These are phyloP conservation scores for Lindbergichthys nudifrons DNA, from an alignment of 2,797 vertebrate species.

Conservation along the genomic window DNA sequence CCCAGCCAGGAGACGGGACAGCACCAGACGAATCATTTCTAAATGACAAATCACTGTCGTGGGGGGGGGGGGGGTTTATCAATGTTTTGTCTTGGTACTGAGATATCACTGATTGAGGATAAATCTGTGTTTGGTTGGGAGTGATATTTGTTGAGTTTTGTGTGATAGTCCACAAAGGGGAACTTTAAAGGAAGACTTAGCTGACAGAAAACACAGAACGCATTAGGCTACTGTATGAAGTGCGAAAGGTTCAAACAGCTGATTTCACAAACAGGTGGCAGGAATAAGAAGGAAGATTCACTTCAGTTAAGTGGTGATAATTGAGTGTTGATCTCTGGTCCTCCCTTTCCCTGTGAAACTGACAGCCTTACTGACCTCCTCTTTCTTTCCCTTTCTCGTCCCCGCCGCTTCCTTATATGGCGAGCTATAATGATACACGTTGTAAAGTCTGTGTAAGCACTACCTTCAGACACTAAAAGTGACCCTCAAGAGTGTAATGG, in stretches of 20 bases:
- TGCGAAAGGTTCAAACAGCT: conserved; percentile 27
- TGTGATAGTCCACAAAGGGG: conserved; percentile 22
- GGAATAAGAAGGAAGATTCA: conserved; percentile 38
- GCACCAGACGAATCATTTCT: conserved; percentile 73
- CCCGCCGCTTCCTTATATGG: conserved; percentile 88
- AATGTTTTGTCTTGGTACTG: conserved; percentile 48
- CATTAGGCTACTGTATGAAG: conserved; percentile 15
- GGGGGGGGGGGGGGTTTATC: conserved; percentile 47
- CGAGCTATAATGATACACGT: conserved; percentile 91
- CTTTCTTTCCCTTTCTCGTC: conserved; percentile 84
- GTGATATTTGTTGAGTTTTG: conserved; percentile 31
- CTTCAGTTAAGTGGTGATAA: conserved; percentile 81
- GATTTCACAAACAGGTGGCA: conserved; percentile 55
- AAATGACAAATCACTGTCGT: conserved; percentile 78
- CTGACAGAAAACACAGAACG: conserved; percentile 17
- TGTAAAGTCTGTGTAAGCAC: conserved; percentile 91
- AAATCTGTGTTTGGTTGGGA: conserved; percentile 47
- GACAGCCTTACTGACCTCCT: conserved; percentile 79
- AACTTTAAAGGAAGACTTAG: conserved; percentile 29
- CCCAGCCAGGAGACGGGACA: conserved; percentile 76
- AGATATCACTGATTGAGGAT: conserved; percentile 56
- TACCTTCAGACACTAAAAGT: conserved; percentile 83
- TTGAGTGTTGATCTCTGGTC: conserved; percentile 84
- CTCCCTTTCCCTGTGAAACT: conserved; percentile 83
- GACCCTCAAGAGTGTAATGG: conserved; percentile 84